phyloP scores from a whole-genome alignment of 2,797 vertebrate genomes.

The Cyclopterus lumpus region DNA sequence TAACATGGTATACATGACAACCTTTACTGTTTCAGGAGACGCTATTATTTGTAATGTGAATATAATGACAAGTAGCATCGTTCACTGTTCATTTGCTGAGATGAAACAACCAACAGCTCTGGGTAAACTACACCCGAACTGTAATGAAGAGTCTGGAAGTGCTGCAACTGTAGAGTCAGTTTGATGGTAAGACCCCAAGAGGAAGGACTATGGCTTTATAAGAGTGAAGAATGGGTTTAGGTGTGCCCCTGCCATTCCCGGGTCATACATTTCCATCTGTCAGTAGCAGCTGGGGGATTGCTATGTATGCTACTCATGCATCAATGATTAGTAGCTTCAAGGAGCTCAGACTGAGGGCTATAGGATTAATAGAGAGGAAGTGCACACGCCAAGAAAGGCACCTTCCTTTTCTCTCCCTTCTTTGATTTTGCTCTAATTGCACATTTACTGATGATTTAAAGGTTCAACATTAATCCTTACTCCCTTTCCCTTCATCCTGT shows the following conservation, averaged over 20 bases:
- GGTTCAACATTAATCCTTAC: neutral
- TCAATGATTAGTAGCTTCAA: conserved; percentile 31
- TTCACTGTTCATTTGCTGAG: neutral
- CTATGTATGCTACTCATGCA: conserved; percentile 38
- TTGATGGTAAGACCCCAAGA: neutral
- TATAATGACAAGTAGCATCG: neutral
- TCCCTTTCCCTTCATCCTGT: neutral
- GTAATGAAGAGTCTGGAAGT: neutral
- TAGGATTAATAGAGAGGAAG: neutral
- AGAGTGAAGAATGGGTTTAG: conserved; percentile 5
- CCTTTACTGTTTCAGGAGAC: neutral
- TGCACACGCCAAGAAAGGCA: neutral
- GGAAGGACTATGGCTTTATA: neutral
- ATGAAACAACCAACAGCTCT: neutral
- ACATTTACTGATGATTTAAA: neutral
- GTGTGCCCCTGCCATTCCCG: conserved; percentile 28
- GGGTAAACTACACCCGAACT: neutral
- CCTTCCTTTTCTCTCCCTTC: neutral
- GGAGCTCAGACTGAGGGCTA: conserved; percentile 5
- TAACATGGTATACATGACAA: neutral
- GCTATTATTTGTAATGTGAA: neutral
- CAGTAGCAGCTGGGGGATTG: conserved; percentile 26
- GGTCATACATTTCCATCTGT: conserved; percentile 47
- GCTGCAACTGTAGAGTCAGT: neutral
- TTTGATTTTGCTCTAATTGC: neutral